phyloP scores from a whole-genome alignment of 2,888 invertebrate species.

The Cybosia mesomella region DNA sequence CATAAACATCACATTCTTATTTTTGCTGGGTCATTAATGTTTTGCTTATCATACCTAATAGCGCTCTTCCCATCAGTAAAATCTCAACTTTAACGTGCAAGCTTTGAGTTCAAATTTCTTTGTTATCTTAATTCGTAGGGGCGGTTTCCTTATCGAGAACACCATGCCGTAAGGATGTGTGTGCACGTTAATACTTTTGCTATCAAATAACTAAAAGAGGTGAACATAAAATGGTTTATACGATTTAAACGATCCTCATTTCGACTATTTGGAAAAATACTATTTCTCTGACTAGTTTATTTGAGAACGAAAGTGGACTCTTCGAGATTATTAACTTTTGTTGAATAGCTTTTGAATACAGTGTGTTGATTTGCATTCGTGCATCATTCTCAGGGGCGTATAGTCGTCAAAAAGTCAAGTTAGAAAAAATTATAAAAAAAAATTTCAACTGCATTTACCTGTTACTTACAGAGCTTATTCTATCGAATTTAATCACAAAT shows the following conservation, averaged over 20 bases:
- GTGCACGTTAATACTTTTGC: slow-evolving; percentile 21
- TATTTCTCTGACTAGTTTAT: neutral
- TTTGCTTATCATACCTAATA: slow-evolving; percentile 32
- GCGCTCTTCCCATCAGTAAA: neutral
- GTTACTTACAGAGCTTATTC: too few relatives aligned
- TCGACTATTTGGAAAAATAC: neutral
- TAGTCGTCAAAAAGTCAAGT: too few relatives aligned
- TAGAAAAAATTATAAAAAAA: too few relatives aligned
- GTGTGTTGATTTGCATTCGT: too few relatives aligned
- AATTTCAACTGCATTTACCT: too few relatives aligned
- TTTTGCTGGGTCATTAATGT: slow-evolving; percentile 39
- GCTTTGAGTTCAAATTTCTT: neutral
- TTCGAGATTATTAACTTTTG: neutral
- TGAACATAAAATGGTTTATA: slow-evolving; percentile 9
- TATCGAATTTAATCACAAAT: too few relatives aligned
- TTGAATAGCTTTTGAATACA: neutral
- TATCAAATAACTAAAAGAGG: slow-evolving; percentile 20
- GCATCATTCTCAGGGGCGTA: too few relatives aligned
- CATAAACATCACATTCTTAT: slow-evolving; percentile 28
- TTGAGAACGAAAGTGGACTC: neutral
- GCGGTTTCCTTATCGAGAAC: slow-evolving; percentile 6
- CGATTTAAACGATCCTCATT: slow-evolving; percentile 16
- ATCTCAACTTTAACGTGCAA: neutral
- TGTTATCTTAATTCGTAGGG: neutral
- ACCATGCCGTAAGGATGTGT: slow-evolving; percentile 14